Conservation (phyloP, 1,140 invertebrate species). For the Steinernema khuongi region DNA sequence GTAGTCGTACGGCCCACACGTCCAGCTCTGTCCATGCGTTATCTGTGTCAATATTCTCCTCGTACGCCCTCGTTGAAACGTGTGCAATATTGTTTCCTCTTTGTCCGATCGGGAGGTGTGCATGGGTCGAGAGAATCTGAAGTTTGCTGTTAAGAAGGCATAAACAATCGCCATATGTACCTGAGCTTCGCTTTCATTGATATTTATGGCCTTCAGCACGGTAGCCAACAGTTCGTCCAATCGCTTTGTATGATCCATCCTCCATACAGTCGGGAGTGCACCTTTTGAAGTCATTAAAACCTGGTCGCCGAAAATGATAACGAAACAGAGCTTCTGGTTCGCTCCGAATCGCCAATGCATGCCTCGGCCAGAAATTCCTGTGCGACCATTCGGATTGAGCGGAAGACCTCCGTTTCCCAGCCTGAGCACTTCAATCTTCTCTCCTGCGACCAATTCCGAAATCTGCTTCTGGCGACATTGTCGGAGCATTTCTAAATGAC, state of each 20-base stretch:
- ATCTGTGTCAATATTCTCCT: constrained; percentile 28
- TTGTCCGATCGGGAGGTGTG: constrained; percentile 22
- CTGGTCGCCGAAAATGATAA: constrained; percentile 23
- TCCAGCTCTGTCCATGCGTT: constrained; percentile 41
- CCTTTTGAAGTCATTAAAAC: background rate
- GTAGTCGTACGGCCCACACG: constrained; percentile 27
- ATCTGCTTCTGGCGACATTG: background rate
- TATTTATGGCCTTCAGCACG: constrained; percentile 27
- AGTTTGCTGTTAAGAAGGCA: background rate
- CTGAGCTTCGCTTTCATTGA: constrained; percentile 30
- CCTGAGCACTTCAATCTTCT: constrained; percentile 22
- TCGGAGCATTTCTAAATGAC: background rate
- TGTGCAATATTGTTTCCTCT: background rate
- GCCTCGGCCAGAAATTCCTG: constrained; percentile 35
- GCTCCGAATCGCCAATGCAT: constrained; percentile 34
- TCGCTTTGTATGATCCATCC: constrained; percentile 10
- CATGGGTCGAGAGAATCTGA: constrained; percentile 30
- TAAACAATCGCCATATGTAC: background rate
- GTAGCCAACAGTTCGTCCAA: constrained; percentile 29
- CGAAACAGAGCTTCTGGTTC: constrained; percentile 25
- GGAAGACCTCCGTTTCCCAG: constrained; percentile 27
- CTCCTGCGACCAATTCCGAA: background rate
- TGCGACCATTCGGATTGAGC: constrained; percentile 39
- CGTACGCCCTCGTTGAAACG: constrained; percentile 8
- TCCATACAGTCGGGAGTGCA: constrained; percentile 27